These are phyloP conservation scores for Catamblyrhynchus diadema DNA, from an alignment of 2,797 vertebrate species.

Conservation along the genomic window DNA sequence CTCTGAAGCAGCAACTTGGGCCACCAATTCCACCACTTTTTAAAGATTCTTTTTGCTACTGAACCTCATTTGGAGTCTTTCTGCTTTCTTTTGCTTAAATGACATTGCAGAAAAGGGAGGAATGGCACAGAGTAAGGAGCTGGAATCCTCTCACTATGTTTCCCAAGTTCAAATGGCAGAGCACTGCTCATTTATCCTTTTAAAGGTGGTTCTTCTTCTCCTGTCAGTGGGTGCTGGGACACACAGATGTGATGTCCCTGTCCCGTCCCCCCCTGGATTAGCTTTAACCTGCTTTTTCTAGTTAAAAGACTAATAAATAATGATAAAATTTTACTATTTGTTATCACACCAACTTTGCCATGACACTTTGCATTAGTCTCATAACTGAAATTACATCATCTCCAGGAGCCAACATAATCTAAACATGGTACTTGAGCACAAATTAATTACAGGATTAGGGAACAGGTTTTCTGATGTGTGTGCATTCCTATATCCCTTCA, in stretches of 20 bases:
- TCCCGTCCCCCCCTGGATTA: accelerated
- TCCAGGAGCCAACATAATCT: neutral
- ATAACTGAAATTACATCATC: neutral
- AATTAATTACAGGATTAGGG: neutral
- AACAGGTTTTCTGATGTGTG: accelerated
- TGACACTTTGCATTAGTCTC: neutral
- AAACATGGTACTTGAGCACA: neutral
- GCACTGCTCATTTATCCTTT: neutral
- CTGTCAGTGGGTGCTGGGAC: neutral
- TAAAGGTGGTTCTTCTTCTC: neutral
- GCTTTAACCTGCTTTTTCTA: neutral
- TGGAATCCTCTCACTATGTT: neutral
- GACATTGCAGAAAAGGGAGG: neutral
- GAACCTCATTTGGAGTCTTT: neutral
- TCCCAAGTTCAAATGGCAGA: neutral
- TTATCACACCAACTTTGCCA: neutral
- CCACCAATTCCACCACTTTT: neutral
- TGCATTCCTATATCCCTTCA: neutral
- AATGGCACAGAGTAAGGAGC: neutral
- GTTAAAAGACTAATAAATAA: neutral
- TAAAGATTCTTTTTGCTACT: neutral
- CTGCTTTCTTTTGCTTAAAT: neutral
- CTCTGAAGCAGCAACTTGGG: neutral
- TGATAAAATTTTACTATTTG: neutral
- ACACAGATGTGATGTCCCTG: neutral